These are phyloP conservation scores for Palythoa heliodiscus DNA, from an alignment of 92 coral and sea anemone species.

Conservation along the genomic window DNA sequence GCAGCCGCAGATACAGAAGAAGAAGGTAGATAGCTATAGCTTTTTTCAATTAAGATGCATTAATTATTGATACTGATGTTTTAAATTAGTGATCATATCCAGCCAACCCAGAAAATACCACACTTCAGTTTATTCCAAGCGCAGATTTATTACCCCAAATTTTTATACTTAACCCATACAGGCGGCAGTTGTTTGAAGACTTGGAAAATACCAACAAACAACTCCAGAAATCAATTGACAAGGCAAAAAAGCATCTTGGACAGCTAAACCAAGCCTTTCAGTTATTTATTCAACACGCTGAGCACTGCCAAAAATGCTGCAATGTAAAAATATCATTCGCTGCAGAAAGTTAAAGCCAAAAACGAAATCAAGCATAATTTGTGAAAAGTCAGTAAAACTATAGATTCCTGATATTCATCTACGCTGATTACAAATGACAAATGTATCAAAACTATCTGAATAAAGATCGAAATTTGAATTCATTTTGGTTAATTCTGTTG, in stretches of 20 bases:
- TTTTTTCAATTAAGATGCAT: background rate
- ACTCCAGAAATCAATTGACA: constrained; percentile 75
- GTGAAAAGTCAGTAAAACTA: background rate
- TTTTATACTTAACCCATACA: constrained; percentile 12
- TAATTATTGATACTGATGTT: background rate
- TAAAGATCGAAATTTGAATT: background rate
- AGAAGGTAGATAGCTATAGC: constrained; percentile 57
- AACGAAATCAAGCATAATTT: background rate
- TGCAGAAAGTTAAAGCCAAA: constrained; percentile 32
- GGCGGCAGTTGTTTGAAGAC: constrained; percentile 71
- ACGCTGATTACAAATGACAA: background rate
- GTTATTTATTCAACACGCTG: constrained; percentile 86
- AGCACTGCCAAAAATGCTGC: constrained; percentile 71
- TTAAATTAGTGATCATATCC: too few species aligned
- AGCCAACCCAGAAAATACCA: too few species aligned
- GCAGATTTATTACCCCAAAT: background rate
- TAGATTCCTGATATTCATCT: background rate
- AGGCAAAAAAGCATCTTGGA: constrained; percentile 65
- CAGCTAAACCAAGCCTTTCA: constrained; percentile 79
- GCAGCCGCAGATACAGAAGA: constrained; percentile 90
- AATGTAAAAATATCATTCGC: constrained; percentile 71
- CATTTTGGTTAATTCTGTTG: background rate
- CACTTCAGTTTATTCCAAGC: background rate
- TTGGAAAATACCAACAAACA: constrained; percentile 69
- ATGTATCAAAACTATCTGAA: background rate